Percentiles rank a stretch among this genome's conserved stretches.
These are phyloP conservation scores for Dicyrtoma fusca DNA, from an alignment of 2,888 invertebrate species.

Conservation along the genomic window DNA sequence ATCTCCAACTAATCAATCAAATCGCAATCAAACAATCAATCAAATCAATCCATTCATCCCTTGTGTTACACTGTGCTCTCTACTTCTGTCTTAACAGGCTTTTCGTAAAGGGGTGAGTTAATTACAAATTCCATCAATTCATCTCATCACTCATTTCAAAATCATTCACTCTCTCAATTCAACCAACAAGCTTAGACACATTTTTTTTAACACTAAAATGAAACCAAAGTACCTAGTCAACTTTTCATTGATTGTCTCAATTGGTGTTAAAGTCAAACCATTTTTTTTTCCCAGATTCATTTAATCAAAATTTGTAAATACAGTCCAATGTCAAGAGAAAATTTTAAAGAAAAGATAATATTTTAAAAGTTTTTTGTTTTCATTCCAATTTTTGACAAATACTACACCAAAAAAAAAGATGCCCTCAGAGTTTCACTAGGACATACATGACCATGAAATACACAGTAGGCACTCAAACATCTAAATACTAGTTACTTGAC, in stretches of 20 bases:
- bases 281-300: too few species aligned
- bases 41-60: constrained; percentile 50
- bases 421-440: too few species aligned
- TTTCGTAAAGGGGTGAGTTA: constrained; percentile 58
- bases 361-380: too few species aligned
- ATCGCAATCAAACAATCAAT: constrained; percentile 39
- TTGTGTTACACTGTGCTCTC: constrained; percentile 53
- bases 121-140: constrained; percentile 32
- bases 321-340: constrained; percentile 1
- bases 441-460: too few species aligned
- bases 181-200: neutral
- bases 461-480: neutral
- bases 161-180: constrained; percentile 29
- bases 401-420: too few species aligned
- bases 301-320: neutral
- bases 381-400: too few species aligned
- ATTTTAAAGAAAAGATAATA: too few species aligned
- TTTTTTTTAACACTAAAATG: neutral
- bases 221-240: too few species aligned
- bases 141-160: constrained; percentile 40
- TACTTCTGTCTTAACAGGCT: constrained; percentile 54
- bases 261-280: too few species aligned
- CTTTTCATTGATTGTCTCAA: too few species aligned
- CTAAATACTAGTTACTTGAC: neutral
- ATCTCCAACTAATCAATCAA: constrained; percentile 44